Base-by-base conservation (phyloP, 2,888 invertebrate genomes). In the Dilophus febrilis region DNA sequence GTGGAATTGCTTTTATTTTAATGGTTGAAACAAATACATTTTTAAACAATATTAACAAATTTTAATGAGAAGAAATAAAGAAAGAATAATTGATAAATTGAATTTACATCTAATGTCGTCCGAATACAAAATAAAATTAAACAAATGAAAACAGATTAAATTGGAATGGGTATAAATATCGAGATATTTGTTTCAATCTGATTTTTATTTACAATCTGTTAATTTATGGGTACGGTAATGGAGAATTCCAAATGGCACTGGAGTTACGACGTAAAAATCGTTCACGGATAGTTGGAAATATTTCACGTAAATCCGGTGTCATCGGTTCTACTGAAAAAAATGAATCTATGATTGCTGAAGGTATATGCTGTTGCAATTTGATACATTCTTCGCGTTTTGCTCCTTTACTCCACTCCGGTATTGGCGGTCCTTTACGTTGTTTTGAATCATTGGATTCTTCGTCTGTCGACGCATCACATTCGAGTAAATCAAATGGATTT, bases 171-270 rank as follows among this genome's bases (percentile, higher is more conserved):
- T n/a, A n/a, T n/a, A n/a, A n/a, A n/a, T n/a, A n/a, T n/a, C n/a
- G n/a, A n/a, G n/a, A n/a, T n/a, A n/a, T n/a, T n/a, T n/a, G n/a
- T n/a, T n/a, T n/a, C n/a, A n/a, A n/a, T n/a, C n/a, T n/a, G n/a
- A n/a, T n/a, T n/a, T n/a, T n/a, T n/a, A n/a, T n/a, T n/a, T n/a
- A n/a, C n/a, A n/a, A n/a, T n/a, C n/a, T n/a, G n/a, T n/a, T n/a
- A n/a, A 74, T 58, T 51, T 70, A 64, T 3, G 72, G 70, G 53
- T 70, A 73, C 33, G 72, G 59, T 2, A 79, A 79, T 35, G 80
- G 78, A 10, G 76, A 75, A 47, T 73, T 69, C 83, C 83, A 83
- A 40, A 76, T 67, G 32, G 77, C 80, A 50, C 79, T 79, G 1
- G 81, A 82, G 30, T 78, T 79, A 32, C 82, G 67, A 56, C 75